Base-by-base conservation (phyloP, 2,113 vertebrate genomes). In the Zosterops pallidus region DNA sequence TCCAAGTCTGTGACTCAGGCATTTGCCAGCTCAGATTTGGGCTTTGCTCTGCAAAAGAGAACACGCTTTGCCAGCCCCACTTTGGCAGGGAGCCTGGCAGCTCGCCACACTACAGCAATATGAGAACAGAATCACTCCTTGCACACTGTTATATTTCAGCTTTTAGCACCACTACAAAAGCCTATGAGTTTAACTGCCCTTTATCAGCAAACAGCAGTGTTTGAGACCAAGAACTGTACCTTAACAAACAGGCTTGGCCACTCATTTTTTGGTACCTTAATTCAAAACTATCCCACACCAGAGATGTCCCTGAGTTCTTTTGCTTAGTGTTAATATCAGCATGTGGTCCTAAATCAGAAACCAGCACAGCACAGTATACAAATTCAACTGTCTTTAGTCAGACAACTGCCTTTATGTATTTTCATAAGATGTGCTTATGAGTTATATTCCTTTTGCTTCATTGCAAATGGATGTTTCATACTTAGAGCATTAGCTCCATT, bases 171-270 rank as follows among this genome's bases (percentile, higher is more conserved):
- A 55, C 91, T 82, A 59, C 69, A 75, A 55, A 91, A 75, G 52
- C 29, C 52, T 35, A 1, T 1, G 33, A 64, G 24, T 49, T 59
- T 86, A 85, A 69, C 57, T 55, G 14, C 17, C 29, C 37, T 60
- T 89, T 90, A 90, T 86, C 83, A 76, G 79, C 70, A 95, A 92
- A 71, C 44, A 44, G 12, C 75, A 85, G 83, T 29, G 49, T n/a
- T 67, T 49, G 63, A 1, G 2, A 85, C 24, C 26, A 63, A 76
- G 21, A 85, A 62, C 0, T 57, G 14, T 16, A 65, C 62, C 47
- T 92, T 50, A 59, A 64, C 9, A 1, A 8, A 47, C 49, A 84
- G 69, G 64, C n/a, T 55, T 50, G 12, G 33, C 33, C n/a, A 22
- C 22, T 31, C 1, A 3, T 67, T 64, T 92, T 60, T 35, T 64